A percentile compares a stretch with the other conserved stretches of the same genome.
Evolutionary conservation across 2,797 vertebrate species (phyloP).

Genomic region (Florisuga fusca): DNA sequence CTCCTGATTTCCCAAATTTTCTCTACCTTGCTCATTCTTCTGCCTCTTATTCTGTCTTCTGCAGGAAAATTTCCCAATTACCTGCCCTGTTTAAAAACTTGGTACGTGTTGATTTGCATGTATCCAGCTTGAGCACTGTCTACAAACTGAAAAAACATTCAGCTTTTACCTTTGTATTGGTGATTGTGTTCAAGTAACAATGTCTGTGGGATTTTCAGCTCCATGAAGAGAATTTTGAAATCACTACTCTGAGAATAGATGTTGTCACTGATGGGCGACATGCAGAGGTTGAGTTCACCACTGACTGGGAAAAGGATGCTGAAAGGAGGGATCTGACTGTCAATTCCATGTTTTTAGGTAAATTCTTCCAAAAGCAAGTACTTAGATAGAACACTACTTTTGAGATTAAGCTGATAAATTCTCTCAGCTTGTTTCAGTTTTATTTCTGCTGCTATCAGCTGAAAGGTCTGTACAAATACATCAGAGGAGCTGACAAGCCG

Average conservation of each 20-base stretch:
- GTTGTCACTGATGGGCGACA: conserved; percentile 92
- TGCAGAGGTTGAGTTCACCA: conserved; percentile 95
- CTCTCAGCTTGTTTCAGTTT: not conserved
- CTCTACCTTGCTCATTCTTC: not conserved
- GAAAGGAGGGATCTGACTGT: conserved; percentile 96
- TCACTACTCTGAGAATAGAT: conserved; percentile 93
- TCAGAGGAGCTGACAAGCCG: not conserved
- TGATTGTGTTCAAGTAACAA: not conserved
- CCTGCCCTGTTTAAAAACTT: rapidly evolving
- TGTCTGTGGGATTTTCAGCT: conserved; percentile 80
- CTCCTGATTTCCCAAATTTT: not conserved
- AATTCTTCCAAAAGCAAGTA: not conserved
- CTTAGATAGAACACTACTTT: not conserved
- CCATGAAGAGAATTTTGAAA: conserved; percentile 94
- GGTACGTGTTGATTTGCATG: rapidly evolving
- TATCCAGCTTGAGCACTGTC: not conserved
- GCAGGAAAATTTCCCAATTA: not conserved
- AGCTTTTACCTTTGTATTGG: rapidly evolving
- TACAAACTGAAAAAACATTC: not conserved
- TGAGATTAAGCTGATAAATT: not conserved
- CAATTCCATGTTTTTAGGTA: conserved; percentile 98
- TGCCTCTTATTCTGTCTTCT: not conserved
- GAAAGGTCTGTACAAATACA: rapidly evolving
- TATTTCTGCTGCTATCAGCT: not conserved
- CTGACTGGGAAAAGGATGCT: conserved; percentile 94